These are phyloP conservation scores for Zaprionus tsacasi DNA, from an alignment of 1,140 invertebrate genomes.

Conservation along the genomic window DNA sequence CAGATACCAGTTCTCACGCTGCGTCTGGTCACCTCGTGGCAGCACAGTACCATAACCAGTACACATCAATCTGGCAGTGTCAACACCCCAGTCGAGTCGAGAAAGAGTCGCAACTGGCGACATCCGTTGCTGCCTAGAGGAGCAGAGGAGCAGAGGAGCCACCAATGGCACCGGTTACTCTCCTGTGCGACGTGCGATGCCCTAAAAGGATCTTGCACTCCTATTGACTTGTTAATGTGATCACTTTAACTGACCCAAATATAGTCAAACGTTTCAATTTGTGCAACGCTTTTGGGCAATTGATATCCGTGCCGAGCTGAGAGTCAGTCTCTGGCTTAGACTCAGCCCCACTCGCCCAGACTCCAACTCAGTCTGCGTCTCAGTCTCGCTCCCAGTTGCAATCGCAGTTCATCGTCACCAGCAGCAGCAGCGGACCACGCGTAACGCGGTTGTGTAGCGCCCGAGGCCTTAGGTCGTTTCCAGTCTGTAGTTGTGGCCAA, in stretches of 20 bases:
- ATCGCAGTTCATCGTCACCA: conserved; percentile 76
- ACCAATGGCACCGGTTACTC: conserved; percentile 44
- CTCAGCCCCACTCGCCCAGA: conserved; percentile 18
- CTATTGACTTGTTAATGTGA: conserved; percentile 83
- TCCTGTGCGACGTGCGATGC: conserved; percentile 75
- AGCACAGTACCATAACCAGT: conserved; percentile 56
- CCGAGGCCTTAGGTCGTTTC: conserved; percentile 51
- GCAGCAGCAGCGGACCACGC: conserved; percentile 64
- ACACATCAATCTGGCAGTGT: conserved; percentile 75
- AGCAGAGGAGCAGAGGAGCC: conserved; percentile 36
- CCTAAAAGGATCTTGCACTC: conserved; percentile 80
- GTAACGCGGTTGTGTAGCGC: conserved; percentile 72
- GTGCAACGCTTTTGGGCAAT: conserved; percentile 81
- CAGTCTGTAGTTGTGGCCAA: conserved; percentile 43
- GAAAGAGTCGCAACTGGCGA: conserved; percentile 5
- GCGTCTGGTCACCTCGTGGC: conserved; percentile 56
- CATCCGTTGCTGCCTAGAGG: conserved; percentile 33
- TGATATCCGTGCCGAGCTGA: conserved; percentile 56
- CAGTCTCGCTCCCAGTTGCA: conserved; percentile 1
- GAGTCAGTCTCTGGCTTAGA: conserved; percentile 23
- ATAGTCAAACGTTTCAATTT: conserved; percentile 83
- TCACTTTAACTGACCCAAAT: conserved; percentile 83
- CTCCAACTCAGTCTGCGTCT: conserved; percentile 7
- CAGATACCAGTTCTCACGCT: conserved; percentile 73
- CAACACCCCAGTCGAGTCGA: conserved; percentile 48